phyloP scores from a whole-genome alignment of 2,113 vertebrate genomes.

The Pseudorhombus dupliciocellatus region DNA sequence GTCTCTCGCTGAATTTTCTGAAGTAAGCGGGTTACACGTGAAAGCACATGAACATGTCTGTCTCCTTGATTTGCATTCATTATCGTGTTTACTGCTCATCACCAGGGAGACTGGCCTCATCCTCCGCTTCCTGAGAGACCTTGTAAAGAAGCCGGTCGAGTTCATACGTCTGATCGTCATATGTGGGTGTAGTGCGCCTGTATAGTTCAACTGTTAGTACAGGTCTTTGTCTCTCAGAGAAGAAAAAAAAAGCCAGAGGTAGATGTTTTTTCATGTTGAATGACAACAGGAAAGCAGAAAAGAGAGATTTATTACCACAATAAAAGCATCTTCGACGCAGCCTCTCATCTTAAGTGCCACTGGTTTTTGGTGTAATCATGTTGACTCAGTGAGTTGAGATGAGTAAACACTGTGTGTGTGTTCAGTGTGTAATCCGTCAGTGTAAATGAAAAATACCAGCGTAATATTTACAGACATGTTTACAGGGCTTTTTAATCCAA shows the following conservation, averaged over 20 bases:
- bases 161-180: background rate
- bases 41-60: background rate
- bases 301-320: conserved; percentile 45
- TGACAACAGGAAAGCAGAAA: conserved; percentile 41
- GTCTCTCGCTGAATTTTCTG: background rate
- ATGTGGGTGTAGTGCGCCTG: background rate
- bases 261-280: conserved; percentile 17
- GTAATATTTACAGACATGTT: conserved; percentile 37
- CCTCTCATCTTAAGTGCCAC: conserved; percentile 34
- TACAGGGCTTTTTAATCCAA: conserved; percentile 32
- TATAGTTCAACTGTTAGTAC: background rate
- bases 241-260: conserved; percentile 19
- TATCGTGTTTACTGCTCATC: conserved; percentile 5
- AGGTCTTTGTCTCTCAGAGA: conserved; percentile 17
- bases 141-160: conserved; percentile 7
- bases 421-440: background rate
- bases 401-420: conserved; percentile 4
- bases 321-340: conserved; percentile 46
- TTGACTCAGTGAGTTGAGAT: background rate
- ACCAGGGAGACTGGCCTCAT: background rate
- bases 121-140: background rate
- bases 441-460: conserved; percentile 7
- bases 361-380: conserved; percentile 12
- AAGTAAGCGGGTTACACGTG: no score
- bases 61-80: conserved; percentile 4